phyloP scores from a whole-genome alignment of 2,888 invertebrate species.

The Limenitis camilla region DNA sequence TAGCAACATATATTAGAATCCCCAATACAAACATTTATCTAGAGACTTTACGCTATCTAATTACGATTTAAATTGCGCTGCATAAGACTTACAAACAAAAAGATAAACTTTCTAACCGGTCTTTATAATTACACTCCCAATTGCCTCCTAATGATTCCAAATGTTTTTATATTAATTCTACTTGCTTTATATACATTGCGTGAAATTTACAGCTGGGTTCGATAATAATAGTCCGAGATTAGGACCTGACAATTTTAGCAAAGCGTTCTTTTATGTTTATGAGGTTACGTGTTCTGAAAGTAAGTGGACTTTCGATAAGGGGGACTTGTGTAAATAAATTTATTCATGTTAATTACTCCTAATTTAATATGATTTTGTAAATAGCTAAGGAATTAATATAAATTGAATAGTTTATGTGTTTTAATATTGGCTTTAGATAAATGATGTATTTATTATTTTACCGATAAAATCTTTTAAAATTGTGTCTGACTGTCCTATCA shows the following conservation, averaged over 20 bases:
- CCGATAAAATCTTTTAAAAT: too few relatives aligned
- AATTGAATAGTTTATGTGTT: too few relatives aligned
- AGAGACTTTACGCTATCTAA: background rate
- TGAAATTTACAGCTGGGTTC: slow-evolving; percentile 38
- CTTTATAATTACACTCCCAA: slow-evolving; percentile 19
- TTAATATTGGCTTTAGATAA: too few relatives aligned
- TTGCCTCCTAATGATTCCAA: slow-evolving; percentile 22
- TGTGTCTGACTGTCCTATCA: too few relatives aligned
- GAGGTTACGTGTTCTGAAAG: slow-evolving; percentile 49
- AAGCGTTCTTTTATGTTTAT: slow-evolving; percentile 51
- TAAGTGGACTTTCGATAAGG: slow-evolving; percentile 31
- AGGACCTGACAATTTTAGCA: slow-evolving; percentile 45
- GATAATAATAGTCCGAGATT: slow-evolving; percentile 42
- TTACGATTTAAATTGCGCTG: slow-evolving; percentile 2
- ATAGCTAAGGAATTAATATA: background rate
- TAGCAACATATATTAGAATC: background rate
- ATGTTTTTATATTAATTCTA: slow-evolving; percentile 27
- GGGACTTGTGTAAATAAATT: slow-evolving; percentile 26
- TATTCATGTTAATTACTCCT: slow-evolving; percentile 11
- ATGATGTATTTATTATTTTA: too few relatives aligned
- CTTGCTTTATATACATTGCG: slow-evolving; percentile 32
- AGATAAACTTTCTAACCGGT: slow-evolving; percentile 1
- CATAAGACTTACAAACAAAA: slow-evolving; percentile 3
- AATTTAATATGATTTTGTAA: slow-evolving; percentile 9
- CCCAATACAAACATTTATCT: background rate